Evolutionary conservation across 2,888 invertebrate species (phyloP).

Genomic region (Pyralis farinalis): DNA sequence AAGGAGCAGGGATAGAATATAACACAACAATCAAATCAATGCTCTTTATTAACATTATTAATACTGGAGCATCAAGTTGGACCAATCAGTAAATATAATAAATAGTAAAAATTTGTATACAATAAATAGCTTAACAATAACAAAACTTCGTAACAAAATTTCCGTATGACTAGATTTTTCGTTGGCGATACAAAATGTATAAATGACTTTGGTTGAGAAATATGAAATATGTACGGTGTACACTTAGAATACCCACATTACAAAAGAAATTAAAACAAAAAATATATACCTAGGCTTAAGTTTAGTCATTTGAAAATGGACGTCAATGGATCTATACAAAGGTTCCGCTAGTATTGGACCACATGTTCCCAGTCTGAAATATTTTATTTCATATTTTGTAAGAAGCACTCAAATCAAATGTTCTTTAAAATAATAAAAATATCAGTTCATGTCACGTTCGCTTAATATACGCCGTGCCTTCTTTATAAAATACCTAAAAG

Average conservation of each 20-base stretch:
- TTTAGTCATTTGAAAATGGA: neutral
- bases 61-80: constrained; percentile 59
- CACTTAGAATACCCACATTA: constrained; percentile 5
- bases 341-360: too few species aligned
- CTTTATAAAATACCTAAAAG: too few species aligned
- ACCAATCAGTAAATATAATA: constrained; percentile 62
- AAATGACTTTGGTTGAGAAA: constrained; percentile 19
- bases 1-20: constrained; percentile 8
- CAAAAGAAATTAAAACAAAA: neutral
- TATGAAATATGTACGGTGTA: constrained; percentile 3
- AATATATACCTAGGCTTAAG: constrained; percentile 1
- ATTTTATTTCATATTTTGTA: too few species aligned
- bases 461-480: too few species aligned
- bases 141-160: constrained; percentile 48
- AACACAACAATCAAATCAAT: constrained; percentile 44
- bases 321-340: too few species aligned
- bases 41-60: constrained; percentile 68
- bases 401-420: too few species aligned
- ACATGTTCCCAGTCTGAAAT: too few species aligned
- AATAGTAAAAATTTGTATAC: constrained; percentile 69
- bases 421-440: too few species aligned
- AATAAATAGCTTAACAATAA: constrained; percentile 68
- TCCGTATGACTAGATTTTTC: constrained; percentile 63
- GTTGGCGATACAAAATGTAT: constrained; percentile 34
- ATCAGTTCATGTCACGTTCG: too few species aligned